Conservation (phyloP, 2,113 vertebrate genomes). For the Apteryx owenii region DNA sequence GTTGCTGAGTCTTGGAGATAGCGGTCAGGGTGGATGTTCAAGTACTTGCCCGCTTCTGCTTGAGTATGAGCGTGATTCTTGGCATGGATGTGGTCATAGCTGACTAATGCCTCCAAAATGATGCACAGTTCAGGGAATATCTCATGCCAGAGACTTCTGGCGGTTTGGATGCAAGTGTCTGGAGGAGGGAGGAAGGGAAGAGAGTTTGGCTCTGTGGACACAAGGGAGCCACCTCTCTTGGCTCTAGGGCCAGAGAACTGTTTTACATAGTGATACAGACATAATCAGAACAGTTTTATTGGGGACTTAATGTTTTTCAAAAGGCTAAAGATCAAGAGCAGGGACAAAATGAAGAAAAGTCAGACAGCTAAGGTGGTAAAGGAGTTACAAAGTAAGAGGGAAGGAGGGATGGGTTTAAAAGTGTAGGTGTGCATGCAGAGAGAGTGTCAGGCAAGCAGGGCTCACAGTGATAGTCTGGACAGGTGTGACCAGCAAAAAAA, state of each 20-base stretch:
- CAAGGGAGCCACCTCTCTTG: not conserved
- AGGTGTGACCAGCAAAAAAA: not conserved
- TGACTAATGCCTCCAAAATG: not conserved
- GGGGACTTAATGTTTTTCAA: not conserved
- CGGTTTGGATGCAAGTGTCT: not conserved
- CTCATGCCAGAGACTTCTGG: not conserved
- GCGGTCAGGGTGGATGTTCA: not conserved
- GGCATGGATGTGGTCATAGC: not conserved
- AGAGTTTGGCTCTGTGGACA: not conserved
- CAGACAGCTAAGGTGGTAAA: not conserved
- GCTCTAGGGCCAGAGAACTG: not conserved
- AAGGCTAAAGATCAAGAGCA: not conserved
- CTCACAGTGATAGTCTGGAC: not conserved
- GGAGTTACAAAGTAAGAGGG: not conserved
- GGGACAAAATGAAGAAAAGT: not conserved
- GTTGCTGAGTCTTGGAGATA: not conserved
- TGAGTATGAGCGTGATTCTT: not conserved
- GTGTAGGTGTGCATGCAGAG: not conserved
- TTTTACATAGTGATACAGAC: not conserved
- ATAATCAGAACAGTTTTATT: not conserved
- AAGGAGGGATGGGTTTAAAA: not conserved
- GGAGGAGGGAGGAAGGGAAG: not conserved
- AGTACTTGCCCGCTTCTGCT: not conserved
- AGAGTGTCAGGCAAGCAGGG: not conserved
- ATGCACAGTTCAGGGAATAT: not conserved